These are phyloP conservation scores for Microplitis deprimator DNA, from an alignment of 2,888 invertebrate species.

Conservation along the genomic window DNA sequence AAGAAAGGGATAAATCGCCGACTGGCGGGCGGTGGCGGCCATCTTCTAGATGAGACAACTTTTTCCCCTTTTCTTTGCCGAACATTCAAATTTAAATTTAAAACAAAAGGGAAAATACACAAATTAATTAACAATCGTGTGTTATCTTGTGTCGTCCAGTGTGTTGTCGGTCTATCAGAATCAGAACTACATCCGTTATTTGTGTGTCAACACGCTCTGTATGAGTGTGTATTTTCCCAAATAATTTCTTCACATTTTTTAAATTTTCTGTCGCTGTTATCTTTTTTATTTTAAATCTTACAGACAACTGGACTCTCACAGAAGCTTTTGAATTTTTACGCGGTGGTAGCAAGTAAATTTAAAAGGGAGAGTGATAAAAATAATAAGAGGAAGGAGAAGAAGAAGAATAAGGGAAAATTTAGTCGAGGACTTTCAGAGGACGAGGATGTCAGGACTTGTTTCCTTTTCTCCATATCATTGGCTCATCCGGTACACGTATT, in stretches of 20 bases:
- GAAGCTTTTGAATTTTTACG: not conserved
- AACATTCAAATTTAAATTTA: constrained; percentile 7
- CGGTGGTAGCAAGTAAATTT: constrained; percentile 11
- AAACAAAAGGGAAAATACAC: constrained; percentile 1
- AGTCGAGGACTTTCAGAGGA: constrained; percentile 15
- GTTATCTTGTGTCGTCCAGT: not conserved
- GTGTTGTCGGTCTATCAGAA: not conserved
- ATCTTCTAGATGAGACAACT: constrained; percentile 74
- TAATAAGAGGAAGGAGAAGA: constrained; percentile 34
- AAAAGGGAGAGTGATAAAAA: not conserved
- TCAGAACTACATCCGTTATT: not conserved
- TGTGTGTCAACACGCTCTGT: not conserved
- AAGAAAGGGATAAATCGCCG: constrained; percentile 52
- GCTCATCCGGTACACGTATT: constrained; percentile 25
- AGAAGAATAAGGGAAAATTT: not conserved
- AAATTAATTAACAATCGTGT: not conserved
- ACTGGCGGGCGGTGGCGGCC: constrained; percentile 74
- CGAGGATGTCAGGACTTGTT: constrained; percentile 44
- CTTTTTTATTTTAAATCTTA: not conserved
- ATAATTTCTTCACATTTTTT: not conserved
- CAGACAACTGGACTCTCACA: not conserved
- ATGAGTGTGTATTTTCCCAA: not conserved
- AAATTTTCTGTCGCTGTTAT: not conserved
- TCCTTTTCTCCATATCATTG: constrained; percentile 29
- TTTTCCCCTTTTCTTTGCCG: constrained; percentile 67